These are phyloP conservation scores for Macrobrachium nipponense DNA, from an alignment of 1,140 invertebrate genomes.

Conservation along the genomic window DNA sequence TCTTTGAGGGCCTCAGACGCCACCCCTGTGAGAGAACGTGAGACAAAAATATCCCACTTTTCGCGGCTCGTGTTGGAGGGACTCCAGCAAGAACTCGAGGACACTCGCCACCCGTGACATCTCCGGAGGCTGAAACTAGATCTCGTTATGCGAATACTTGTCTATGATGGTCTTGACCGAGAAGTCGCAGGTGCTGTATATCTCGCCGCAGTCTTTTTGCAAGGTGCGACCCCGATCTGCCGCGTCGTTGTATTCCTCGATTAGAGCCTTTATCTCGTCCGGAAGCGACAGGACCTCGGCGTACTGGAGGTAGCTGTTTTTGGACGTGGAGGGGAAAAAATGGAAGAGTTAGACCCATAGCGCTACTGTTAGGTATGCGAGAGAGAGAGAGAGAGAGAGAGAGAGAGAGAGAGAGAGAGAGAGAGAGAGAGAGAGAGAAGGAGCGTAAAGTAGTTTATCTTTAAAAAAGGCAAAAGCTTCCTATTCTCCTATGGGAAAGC, in stretches of 20 bases:
- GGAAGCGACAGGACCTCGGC: slow-evolving; percentile 65
- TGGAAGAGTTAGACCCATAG: background rate
- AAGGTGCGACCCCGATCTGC: slow-evolving; percentile 65
- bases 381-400: background rate
- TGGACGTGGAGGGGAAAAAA: background rate
- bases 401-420: background rate
- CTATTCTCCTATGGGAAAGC: too few species aligned
- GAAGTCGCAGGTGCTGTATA: slow-evolving; percentile 65
- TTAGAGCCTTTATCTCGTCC: slow-evolving; percentile 62
- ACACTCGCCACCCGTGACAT: background rate
- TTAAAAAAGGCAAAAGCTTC: too few species aligned
- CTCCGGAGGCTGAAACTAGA: slow-evolving; percentile 10
- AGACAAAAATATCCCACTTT: background rate
- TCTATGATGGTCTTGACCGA: slow-evolving; percentile 65
- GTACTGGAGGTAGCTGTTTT: slow-evolving; percentile 65
- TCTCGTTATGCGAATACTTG: slow-evolving; percentile 64
- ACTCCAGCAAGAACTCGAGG: background rate
- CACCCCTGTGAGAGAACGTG: too few species aligned
- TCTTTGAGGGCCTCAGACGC: too few species aligned
- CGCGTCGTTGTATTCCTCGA: slow-evolving; percentile 66
- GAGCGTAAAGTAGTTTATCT: too few species aligned
- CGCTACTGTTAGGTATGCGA: background rate
- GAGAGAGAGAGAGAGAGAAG: background rate
- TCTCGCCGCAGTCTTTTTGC: slow-evolving; percentile 65
- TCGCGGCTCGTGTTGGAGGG: background rate